These are phyloP conservation scores for Melanostoma mellinum DNA, from an alignment of 2,888 invertebrate genomes.

Conservation along the genomic window DNA sequence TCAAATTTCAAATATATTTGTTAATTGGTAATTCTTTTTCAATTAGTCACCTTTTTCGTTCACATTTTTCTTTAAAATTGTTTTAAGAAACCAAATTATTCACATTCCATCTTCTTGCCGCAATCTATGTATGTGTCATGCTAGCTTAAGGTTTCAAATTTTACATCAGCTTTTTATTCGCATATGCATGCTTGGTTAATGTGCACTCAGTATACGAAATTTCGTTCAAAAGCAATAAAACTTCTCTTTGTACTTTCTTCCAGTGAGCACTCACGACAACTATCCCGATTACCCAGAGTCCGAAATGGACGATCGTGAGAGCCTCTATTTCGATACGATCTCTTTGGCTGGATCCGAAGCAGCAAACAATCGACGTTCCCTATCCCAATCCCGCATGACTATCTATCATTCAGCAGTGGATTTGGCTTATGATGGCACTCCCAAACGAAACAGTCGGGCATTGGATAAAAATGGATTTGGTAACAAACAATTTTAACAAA, in stretches of 20 bases:
- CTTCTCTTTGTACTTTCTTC: conserved; percentile 60
- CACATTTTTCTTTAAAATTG: too few species aligned
- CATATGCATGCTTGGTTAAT: conserved; percentile 22
- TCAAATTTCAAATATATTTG: too few species aligned
- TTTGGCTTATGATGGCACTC: conserved; percentile 80
- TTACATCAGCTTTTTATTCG: too few species aligned
- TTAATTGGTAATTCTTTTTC: too few species aligned
- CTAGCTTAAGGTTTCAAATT: too few species aligned
- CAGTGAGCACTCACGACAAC: conserved; percentile 81
- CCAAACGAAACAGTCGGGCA: conserved; percentile 76
- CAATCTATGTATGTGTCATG: too few species aligned
- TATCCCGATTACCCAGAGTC: conserved; percentile 80
- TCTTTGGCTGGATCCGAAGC: conserved; percentile 81
- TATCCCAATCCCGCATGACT: conserved; percentile 84
- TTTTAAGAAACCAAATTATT: too few species aligned
- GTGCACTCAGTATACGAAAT: background rate
- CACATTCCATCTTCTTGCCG: too few species aligned
- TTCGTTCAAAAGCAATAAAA: background rate
- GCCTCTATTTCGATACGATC: conserved; percentile 81
- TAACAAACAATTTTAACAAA: conserved; percentile 32
- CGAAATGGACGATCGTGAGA: conserved; percentile 81
- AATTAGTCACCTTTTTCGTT: too few species aligned
- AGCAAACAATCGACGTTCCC: conserved; percentile 80
- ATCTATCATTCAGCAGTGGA: conserved; percentile 85
- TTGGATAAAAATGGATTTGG: conserved; percentile 74